Evolutionary conservation across 2,888 invertebrate species (phyloP).

Genomic region (Acleris emargana): DNA sequence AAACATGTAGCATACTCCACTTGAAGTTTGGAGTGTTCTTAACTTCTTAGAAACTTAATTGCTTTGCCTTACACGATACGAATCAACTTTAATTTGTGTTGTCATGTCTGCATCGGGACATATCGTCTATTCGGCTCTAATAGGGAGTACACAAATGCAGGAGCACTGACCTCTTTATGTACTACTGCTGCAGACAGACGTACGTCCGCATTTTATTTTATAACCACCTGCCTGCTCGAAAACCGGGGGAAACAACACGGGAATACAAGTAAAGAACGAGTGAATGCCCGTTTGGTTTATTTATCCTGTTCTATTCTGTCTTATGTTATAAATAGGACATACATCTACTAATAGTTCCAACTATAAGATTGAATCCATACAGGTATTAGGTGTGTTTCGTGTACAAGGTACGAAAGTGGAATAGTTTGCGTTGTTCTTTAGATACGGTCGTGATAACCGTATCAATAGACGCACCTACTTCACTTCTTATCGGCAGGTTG

Average conservation of each 20-base stretch:
- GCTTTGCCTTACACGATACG: slow-evolving; percentile 26
- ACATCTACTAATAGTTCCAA: slow-evolving; percentile 1
- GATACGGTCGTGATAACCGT: slow-evolving; percentile 34
- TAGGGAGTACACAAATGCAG: slow-evolving; percentile 50
- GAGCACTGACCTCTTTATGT: slow-evolving; percentile 72
- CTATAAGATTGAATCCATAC: not conserved
- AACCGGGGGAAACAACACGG: slow-evolving; percentile 57
- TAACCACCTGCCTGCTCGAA: slow-evolving; percentile 54
- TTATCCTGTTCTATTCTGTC: slow-evolving; percentile 48
- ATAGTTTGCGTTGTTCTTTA: slow-evolving; percentile 27
- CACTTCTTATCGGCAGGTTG: slow-evolving; percentile 15
- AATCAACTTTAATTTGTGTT: slow-evolving; percentile 31
- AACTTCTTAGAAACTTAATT: slow-evolving; percentile 20
- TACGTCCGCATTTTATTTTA: slow-evolving; percentile 74
- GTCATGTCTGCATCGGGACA: slow-evolving; percentile 23
- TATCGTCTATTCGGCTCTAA: slow-evolving; percentile 43
- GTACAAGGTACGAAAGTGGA: slow-evolving; percentile 11
- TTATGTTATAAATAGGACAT: slow-evolving; percentile 41
- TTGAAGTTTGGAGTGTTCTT: slow-evolving; percentile 24
- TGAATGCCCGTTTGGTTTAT: slow-evolving; percentile 61
- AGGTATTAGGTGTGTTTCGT: slow-evolving; percentile 6
- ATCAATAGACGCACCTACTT: slow-evolving; percentile 33
- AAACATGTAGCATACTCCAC: slow-evolving; percentile 7
- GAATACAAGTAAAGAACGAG: slow-evolving; percentile 50
- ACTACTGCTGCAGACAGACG: slow-evolving; percentile 65